These are phyloP conservation scores for Trididemnum miniatum DNA, from an alignment of 23 tunicate genomes.

Conservation along the genomic window DNA sequence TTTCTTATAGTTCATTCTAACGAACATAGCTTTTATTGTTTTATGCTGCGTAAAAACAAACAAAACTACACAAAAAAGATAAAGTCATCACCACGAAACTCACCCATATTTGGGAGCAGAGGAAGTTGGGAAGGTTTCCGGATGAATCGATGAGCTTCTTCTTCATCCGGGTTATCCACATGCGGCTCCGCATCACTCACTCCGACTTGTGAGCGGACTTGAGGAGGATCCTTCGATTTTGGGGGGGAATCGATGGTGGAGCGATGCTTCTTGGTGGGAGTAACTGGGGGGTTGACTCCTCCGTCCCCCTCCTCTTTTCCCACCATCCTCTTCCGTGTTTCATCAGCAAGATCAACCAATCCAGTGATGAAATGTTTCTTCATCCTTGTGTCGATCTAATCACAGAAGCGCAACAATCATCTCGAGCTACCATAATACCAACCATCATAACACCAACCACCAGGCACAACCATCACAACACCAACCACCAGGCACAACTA, in stretches of 20 bases:
- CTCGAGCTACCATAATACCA: not conserved
- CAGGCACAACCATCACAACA: not conserved
- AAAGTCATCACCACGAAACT: too few species aligned
- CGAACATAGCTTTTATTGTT: too few species aligned
- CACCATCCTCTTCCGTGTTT: slow-evolving; percentile 22
- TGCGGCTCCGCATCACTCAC: not conserved
- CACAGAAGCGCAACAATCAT: not conserved
- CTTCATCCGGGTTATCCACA: not conserved
- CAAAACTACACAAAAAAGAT: too few species aligned
- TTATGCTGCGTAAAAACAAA: too few species aligned
- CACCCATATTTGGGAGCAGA: not conserved
- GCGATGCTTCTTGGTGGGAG: not conserved
- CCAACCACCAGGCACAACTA: too few species aligned
- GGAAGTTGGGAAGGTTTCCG: not conserved
- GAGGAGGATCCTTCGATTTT: not conserved
- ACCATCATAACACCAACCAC: too few species aligned
- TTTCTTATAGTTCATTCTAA: too few species aligned
- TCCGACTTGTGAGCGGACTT: not conserved
- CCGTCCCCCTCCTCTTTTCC: not conserved
- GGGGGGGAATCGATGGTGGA: not conserved
- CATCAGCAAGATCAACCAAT: slow-evolving; percentile 58
- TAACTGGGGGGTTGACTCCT: not conserved
- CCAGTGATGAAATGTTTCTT: slow-evolving; percentile 61
- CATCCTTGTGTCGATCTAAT: slow-evolving; percentile 23
- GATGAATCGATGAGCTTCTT: not conserved